A percentile compares a stretch with the other conserved stretches of the same genome.
Conservation (phyloP, 2,113 vertebrate species). For the Larimichthys crocea region DNA sequence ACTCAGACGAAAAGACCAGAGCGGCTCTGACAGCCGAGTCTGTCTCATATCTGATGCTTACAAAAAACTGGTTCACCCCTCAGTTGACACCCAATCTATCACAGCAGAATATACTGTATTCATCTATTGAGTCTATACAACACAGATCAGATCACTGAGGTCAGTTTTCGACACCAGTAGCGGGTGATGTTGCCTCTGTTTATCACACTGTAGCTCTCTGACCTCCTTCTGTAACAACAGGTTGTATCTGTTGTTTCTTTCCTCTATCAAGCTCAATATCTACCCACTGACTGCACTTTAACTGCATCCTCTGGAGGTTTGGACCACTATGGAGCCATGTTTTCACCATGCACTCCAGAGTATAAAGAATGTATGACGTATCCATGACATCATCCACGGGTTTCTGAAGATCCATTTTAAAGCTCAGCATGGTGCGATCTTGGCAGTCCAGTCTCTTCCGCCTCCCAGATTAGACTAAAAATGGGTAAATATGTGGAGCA, state of each 20-base stretch:
- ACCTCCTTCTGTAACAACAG: neutral
- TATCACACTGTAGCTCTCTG: neutral
- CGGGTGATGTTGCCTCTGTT: neutral
- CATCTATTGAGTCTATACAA: neutral
- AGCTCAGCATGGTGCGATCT: too few species aligned
- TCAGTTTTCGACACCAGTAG: neutral
- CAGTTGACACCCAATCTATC: conserved; percentile 8
- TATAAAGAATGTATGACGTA: too few species aligned
- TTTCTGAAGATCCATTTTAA: too few species aligned
- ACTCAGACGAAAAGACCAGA: conserved; percentile 30
- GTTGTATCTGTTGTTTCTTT: neutral
- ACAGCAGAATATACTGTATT: conserved; percentile 20
- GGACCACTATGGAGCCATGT: neutral
- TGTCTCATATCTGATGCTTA: conserved; percentile 18
- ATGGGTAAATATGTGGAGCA: too few species aligned
- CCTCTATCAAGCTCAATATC: neutral
- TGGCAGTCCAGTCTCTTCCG: too few species aligned
- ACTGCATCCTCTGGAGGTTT: neutral
- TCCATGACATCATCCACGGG: too few species aligned
- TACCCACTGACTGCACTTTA: too few species aligned
- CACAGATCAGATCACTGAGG: neutral
- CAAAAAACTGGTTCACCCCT: conserved; percentile 13
- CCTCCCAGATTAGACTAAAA: too few species aligned
- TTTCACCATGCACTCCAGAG: neutral
- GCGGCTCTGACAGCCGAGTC: conserved; percentile 44